A percentile compares a stretch with the other conserved stretches of the same genome.
Conservation (phyloP, 1,140 invertebrate genomes). For the Tribolium castaneum region DNA sequence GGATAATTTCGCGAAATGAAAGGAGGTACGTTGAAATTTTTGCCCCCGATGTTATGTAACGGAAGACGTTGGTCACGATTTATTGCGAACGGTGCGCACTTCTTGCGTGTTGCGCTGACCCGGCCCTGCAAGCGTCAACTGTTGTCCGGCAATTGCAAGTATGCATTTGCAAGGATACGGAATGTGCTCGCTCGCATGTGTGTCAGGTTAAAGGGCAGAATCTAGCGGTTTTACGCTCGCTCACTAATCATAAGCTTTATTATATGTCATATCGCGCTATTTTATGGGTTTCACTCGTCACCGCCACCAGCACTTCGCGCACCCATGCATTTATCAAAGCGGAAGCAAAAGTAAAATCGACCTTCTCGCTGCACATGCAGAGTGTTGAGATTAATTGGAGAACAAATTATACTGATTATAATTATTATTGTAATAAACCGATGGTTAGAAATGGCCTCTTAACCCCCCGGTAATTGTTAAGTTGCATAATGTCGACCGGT, state of each 20-base stretch:
- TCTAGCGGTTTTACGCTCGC: slow-evolving; percentile 32
- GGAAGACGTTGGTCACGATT: slow-evolving; percentile 23
- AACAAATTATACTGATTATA: background rate
- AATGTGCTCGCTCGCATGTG: slow-evolving; percentile 47
- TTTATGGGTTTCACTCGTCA: slow-evolving; percentile 35
- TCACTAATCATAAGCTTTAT: slow-evolving; percentile 34
- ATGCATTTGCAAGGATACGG: slow-evolving; percentile 40
- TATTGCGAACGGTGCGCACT: slow-evolving; percentile 17
- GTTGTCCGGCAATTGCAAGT: slow-evolving; percentile 46
- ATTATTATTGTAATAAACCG: slow-evolving; percentile 19
- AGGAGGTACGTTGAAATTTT: background rate
- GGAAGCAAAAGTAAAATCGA: slow-evolving; percentile 30
- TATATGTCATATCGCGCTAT: slow-evolving; percentile 26
- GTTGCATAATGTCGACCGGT: slow-evolving; percentile 14
- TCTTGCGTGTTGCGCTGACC: slow-evolving; percentile 22
- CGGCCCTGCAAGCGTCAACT: slow-evolving; percentile 34
- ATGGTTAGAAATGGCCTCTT: slow-evolving; percentile 14
- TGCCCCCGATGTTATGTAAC: background rate
- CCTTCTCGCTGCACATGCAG: slow-evolving; percentile 19
- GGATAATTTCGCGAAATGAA: background rate
- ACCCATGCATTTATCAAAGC: slow-evolving; percentile 27
- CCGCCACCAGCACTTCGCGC: slow-evolving; percentile 27
- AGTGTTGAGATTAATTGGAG: slow-evolving; percentile 30
- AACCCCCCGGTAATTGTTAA: slow-evolving; percentile 19
- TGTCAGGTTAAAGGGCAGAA: slow-evolving; percentile 48